Base-by-base conservation (phyloP, 2,113 vertebrate genomes). In the Eretmochelys imbricata region DNA sequence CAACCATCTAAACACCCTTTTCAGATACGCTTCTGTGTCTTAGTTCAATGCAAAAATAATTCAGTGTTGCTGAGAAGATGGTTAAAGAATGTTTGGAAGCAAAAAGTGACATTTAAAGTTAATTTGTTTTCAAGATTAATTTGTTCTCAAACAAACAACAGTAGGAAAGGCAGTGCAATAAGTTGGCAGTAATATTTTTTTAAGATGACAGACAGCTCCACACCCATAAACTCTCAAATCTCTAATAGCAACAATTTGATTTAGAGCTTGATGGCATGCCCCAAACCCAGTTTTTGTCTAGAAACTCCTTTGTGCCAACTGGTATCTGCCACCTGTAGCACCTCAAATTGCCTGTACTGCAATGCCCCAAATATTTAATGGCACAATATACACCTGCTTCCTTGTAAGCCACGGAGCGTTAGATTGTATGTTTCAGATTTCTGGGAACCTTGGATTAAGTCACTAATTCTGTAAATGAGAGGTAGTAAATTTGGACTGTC, bases 11-110 rank as follows among this genome's bases (percentile, higher is more conserved):
- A 95, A 94, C 4, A 91, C 76, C 59, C 79, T 24, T 48, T 95
- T 72, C 79, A 84, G 59, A 35, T 65, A 35, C 8, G 31, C 59
- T 17, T 65, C 14, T 16, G 80, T 50, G 87, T 69, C 79, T 57
- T 17, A 89, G 13, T 75, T 85, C 51, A 76, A 29, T 46, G 82
- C 22, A 83, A 85, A 96, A 95, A 24, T 5, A 1, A 0, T 79
- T 80, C 54, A 89, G 27, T n/a, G 42, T 65, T 90, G 75, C 57
- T 90, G 65, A 83, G 93, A 95, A 93, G 88, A 83, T 90, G 91
- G 31, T 25, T 93, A 49, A 89, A 91, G 69, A 88, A 89, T 22
- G 27, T 89, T 90, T 86, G 76, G 72, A 93, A 95, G 16, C 27
- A 90, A 84, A 91, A 95, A 78, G 46, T 93, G 91, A 4, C 89